Conservation (phyloP, 2,113 vertebrate genomes). For the Saimiri boliviensis region DNA sequence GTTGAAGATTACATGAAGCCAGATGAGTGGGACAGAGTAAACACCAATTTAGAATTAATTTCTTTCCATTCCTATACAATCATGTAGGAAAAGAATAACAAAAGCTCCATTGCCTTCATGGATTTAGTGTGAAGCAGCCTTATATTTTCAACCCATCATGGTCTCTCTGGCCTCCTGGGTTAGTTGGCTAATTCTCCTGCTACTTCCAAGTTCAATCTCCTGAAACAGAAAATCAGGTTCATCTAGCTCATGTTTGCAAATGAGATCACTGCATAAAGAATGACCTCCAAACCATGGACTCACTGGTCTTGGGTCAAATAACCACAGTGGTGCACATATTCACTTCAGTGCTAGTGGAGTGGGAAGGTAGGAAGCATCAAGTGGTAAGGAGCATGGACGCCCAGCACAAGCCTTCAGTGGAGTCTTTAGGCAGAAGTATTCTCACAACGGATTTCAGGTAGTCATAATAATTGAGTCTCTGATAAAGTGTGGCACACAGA, state of each 20-base stretch:
- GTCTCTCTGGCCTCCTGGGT: neutral
- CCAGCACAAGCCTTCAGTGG: neutral
- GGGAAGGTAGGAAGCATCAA: neutral
- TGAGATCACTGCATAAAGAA: neutral
- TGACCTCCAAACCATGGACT: neutral
- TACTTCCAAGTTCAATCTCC: neutral
- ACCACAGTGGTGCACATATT: neutral
- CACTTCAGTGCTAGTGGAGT: neutral
- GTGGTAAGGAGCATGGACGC: neutral
- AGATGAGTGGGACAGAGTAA: neutral
- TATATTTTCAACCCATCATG: neutral
- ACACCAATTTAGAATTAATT: neutral
- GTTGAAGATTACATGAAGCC: neutral
- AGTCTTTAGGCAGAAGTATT: neutral
- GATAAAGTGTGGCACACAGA: neutral
- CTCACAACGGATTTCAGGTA: neutral
- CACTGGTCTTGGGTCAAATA: neutral
- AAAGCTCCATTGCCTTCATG: neutral
- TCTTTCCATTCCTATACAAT: neutral
- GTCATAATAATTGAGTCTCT: neutral
- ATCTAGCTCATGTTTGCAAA: neutral
- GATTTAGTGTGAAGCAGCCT: neutral
- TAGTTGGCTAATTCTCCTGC: neutral
- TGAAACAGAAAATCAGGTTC: neutral
- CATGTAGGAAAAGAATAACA: neutral